phyloP scores from a whole-genome alignment of 2,113 vertebrate genomes.

The Malurus alboscapulatus region DNA sequence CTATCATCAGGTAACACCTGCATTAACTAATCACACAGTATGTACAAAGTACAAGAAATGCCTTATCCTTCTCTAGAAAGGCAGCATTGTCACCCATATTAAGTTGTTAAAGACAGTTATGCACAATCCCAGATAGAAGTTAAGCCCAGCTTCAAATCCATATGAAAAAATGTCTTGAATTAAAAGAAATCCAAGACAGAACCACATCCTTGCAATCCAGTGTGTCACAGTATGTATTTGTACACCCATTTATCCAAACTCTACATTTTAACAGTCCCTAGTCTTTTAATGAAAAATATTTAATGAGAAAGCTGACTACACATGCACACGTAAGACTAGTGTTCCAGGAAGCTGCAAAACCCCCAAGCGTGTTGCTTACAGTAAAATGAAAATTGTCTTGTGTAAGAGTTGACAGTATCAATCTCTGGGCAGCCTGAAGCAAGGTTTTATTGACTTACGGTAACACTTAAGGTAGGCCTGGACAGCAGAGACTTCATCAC shows the following conservation, averaged over 20 bases:
- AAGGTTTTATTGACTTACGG: not conserved
- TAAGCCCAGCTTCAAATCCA: not conserved
- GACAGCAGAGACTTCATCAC: not conserved
- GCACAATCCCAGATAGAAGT: not conserved
- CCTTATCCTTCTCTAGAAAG: not conserved
- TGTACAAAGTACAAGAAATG: not conserved
- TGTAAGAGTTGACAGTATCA: not conserved
- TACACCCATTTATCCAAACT: not conserved
- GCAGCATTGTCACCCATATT: not conserved
- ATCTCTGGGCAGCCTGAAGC: not conserved
- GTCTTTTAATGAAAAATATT: not conserved
- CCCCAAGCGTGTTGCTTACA: not conserved
- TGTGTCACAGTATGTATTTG: not conserved
- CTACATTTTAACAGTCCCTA: not conserved
- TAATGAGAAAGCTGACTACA: not conserved
- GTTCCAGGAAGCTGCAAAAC: not conserved
- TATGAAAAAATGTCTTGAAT: not conserved
- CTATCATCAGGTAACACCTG: not conserved
- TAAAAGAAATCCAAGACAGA: not conserved
- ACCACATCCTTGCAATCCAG: not conserved
- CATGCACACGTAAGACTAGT: not conserved
- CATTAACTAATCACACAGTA: not conserved
- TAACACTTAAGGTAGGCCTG: not conserved
- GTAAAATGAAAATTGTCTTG: not conserved
- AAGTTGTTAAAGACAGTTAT: not conserved